phyloP scores from a whole-genome alignment of 2,888 invertebrate species.

The Lysandra coridon region DNA sequence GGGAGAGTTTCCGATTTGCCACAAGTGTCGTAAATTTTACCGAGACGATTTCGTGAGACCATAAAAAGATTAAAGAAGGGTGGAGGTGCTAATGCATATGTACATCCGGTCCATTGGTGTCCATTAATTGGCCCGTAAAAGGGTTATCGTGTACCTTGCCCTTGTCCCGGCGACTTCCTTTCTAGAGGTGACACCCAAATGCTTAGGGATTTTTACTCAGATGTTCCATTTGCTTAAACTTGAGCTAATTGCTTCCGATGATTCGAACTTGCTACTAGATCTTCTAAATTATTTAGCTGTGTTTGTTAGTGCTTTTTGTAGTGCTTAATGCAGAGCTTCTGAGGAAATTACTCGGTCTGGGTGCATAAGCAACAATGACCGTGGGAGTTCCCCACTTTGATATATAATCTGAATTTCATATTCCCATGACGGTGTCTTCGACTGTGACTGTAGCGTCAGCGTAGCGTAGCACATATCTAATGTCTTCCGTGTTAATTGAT shows the following conservation, averaged over 20 bases:
- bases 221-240: not conserved
- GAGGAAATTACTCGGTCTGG: conserved; percentile 43
- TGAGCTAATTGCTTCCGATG: conserved; percentile 39
- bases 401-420: conserved; percentile 56
- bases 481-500: not conserved
- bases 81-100: conserved; percentile 76
- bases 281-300: not conserved
- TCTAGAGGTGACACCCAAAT: conserved; percentile 56
- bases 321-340: conserved; percentile 31
- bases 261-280: not conserved
- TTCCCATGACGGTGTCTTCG: conserved; percentile 73
- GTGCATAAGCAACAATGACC: conserved; percentile 49
- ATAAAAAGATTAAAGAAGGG: conserved; percentile 74
- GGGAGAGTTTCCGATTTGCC: conserved; percentile 47
- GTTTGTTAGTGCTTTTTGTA: not conserved
- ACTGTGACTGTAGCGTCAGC: conserved; percentile 51
- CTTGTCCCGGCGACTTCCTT: conserved; percentile 63
- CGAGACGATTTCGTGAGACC: conserved; percentile 55
- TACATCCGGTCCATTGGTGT: conserved; percentile 74
- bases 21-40: conserved; percentile 51
- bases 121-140: conserved; percentile 80
- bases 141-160: conserved; percentile 76
- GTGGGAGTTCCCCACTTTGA: conserved; percentile 50
- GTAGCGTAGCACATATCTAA: conserved; percentile 42
- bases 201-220: conserved; percentile 48